phyloP scores from a whole-genome alignment of 2,113 vertebrate genomes.

The Chinchilla lanigera region DNA sequence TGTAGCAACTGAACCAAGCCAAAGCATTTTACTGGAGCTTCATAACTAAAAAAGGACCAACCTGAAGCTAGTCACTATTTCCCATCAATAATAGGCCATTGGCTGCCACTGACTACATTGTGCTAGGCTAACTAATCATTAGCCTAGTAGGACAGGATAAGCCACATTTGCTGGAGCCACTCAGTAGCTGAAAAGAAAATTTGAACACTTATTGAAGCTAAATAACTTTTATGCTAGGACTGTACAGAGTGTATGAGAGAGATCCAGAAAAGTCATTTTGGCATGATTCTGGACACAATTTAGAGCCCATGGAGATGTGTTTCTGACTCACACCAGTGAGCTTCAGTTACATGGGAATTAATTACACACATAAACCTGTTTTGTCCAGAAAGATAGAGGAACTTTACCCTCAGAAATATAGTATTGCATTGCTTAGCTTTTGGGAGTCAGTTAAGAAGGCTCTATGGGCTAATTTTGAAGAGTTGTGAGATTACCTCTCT shows the following conservation, averaged over 20 bases:
- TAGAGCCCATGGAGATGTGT: not conserved
- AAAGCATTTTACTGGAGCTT: slow-evolving; percentile 45
- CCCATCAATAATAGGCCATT: slow-evolving; percentile 17
- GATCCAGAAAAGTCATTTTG: not conserved
- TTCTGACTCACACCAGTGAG: not conserved
- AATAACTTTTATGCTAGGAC: not conserved
- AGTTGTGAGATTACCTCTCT: slow-evolving; percentile 10
- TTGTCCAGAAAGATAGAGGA: not conserved
- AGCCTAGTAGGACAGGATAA: slow-evolving; percentile 7
- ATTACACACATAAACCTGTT: not conserved
- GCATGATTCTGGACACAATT: not conserved
- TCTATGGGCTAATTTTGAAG: not conserved
- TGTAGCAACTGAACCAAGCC: slow-evolving; percentile 20
- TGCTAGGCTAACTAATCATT: slow-evolving; percentile 45
- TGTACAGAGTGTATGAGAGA: not conserved
- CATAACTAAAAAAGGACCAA: slow-evolving; percentile 33
- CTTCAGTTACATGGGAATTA: not conserved
- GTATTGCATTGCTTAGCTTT: not conserved
- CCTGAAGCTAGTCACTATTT: slow-evolving; percentile 46
- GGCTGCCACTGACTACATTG: slow-evolving; percentile 22
- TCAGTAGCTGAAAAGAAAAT: not conserved
- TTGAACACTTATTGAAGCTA: not conserved
- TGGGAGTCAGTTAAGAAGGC: not conserved
- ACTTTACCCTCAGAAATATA: not conserved
- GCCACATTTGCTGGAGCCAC: not conserved